Conservation (phyloP, 2,888 invertebrate species). For the Perdita meconis region DNA sequence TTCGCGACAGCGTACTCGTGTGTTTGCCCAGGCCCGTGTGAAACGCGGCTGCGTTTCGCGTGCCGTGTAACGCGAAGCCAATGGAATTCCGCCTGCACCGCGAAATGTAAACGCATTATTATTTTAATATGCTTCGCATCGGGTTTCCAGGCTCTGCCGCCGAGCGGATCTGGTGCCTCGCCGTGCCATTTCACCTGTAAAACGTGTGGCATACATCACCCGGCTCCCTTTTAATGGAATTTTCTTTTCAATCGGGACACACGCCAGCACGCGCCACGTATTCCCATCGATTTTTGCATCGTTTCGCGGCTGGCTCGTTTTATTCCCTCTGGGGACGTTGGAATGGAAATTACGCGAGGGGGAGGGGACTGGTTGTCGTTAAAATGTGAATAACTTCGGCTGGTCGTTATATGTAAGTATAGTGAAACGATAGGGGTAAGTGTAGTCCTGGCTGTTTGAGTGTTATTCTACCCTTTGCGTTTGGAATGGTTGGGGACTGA, state of each 20-base stretch:
- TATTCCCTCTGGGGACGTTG: background rate
- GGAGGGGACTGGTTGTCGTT: no score
- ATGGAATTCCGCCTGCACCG: conserved; percentile 19
- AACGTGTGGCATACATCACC: background rate
- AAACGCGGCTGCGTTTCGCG: conserved; percentile 33
- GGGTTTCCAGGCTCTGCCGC: background rate
- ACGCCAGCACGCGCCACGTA: background rate
- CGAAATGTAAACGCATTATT: conserved; percentile 25
- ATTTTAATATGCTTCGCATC: conserved; percentile 20
- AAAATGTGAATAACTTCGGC: conserved; percentile 1
- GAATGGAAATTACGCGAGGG: background rate
- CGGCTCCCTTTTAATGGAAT: conserved; percentile 9
- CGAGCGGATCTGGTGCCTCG: conserved; percentile 1
- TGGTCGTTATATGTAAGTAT: no score
- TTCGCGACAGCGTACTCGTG: conserved; percentile 27
- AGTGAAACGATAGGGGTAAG: no score
- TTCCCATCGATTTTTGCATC: background rate
- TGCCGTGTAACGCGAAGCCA: conserved; percentile 4
- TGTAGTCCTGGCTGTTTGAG: no score
- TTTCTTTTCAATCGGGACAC: conserved; percentile 3
- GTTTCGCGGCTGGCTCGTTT: conserved; percentile 5
- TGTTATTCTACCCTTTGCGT: no score
- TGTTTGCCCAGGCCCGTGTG: conserved; percentile 41
- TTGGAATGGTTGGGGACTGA: no score
- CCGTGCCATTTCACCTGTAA: background rate